These are phyloP conservation scores for Batillaria attramentaria DNA, from an alignment of 1,140 invertebrate genomes.

Conservation along the genomic window DNA sequence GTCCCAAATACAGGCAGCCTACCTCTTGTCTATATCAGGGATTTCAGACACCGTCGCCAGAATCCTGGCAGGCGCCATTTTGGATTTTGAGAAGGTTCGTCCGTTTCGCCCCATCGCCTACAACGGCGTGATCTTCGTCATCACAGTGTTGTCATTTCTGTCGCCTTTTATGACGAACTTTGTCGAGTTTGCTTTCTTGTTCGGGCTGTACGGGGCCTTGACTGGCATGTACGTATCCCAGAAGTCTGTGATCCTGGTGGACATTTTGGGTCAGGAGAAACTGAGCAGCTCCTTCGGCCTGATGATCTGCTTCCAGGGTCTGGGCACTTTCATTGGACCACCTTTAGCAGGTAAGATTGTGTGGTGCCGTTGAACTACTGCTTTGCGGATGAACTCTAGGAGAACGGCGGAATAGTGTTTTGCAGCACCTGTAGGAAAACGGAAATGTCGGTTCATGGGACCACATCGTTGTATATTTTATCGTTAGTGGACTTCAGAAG, in stretches of 20 bases:
- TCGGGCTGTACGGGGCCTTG: constrained; percentile 55
- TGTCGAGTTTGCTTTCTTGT: constrained; percentile 40
- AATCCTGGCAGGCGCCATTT: constrained; percentile 48
- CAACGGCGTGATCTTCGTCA: constrained; percentile 53
- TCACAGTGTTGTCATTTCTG: constrained; percentile 46
- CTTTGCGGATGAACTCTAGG: too few species aligned
- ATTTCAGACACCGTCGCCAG: constrained; percentile 53
- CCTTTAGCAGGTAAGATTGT: constrained; percentile 83
- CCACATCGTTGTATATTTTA: background rate
- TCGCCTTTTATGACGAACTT: constrained; percentile 47
- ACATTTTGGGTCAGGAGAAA: constrained; percentile 92
- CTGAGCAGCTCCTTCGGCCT: constrained; percentile 95
- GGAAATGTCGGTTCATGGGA: background rate
- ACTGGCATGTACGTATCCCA: constrained; percentile 80
- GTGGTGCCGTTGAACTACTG: background rate
- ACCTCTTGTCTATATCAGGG: constrained; percentile 54
- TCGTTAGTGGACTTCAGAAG: background rate
- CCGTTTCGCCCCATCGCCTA: constrained; percentile 54
- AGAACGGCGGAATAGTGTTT: too few species aligned
- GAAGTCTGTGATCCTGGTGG: constrained; percentile 91
- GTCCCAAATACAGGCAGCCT: constrained; percentile 45
- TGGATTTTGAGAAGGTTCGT: constrained; percentile 52
- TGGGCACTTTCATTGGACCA: constrained; percentile 87
- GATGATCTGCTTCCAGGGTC: constrained; percentile 91
- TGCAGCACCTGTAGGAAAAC: too few species aligned